A percentile compares a stretch with the other conserved stretches of the same genome.
Evolutionary conservation across 2,888 invertebrate species (phyloP).

Genomic region (Philhelius pedissequus): DNA sequence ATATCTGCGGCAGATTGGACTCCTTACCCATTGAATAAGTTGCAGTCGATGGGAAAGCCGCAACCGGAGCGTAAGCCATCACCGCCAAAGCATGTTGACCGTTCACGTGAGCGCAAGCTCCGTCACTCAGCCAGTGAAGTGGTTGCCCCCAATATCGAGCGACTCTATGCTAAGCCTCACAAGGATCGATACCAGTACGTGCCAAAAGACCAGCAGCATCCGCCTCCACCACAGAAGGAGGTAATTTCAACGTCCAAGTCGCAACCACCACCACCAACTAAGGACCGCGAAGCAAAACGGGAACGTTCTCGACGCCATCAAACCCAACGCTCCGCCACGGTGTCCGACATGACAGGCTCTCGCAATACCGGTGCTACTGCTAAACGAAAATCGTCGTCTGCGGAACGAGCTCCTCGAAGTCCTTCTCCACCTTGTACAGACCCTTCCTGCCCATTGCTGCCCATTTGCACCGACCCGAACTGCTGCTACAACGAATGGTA

Average conservation of each 20-base stretch:
- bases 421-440: conserved; percentile 78
- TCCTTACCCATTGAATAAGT: conserved; percentile 76
- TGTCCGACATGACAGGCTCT: conserved; percentile 76
- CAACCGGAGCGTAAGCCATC: conserved; percentile 65
- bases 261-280: conserved; percentile 49
- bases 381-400: conserved; percentile 78
- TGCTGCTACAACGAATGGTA: conserved; percentile 77
- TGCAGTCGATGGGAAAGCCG: conserved; percentile 75
- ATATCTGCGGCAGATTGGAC: conserved; percentile 75
- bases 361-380: conserved; percentile 72
- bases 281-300: conserved; percentile 72
- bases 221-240: conserved; percentile 69
- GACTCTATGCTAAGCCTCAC: conserved; percentile 76
- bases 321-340: conserved; percentile 79
- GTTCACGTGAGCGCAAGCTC: conserved; percentile 75
- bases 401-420: conserved; percentile 77
- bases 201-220: conserved; percentile 74
- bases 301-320: conserved; percentile 78
- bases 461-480: conserved; percentile 78
- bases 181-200: conserved; percentile 78
- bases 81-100: conserved; percentile 54
- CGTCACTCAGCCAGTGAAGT: conserved; percentile 78
- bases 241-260: conserved; percentile 50
- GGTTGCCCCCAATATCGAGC: conserved; percentile 75
- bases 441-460: conserved; percentile 77